A percentile compares a stretch with the other conserved stretches of the same genome.
phyloP scores from a whole-genome alignment of 2,888 invertebrate genomes.

The Bellardia pandia region DNA sequence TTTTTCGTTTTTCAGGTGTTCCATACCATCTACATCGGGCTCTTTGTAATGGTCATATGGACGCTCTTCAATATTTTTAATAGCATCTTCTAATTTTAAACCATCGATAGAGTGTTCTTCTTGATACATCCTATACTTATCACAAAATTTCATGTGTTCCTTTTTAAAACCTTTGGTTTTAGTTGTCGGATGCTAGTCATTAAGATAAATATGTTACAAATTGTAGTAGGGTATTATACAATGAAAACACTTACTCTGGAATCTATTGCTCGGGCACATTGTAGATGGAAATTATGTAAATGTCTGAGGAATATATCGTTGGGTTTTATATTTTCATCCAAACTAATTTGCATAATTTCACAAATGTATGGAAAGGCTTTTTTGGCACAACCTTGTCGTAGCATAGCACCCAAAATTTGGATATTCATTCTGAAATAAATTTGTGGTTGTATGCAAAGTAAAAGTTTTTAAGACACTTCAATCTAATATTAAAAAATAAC shows the following conservation, averaged over 20 bases:
- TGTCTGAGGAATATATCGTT: conserved; percentile 87
- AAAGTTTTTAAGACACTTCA: too few species aligned
- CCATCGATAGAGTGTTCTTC: conserved; percentile 84
- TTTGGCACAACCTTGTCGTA: conserved; percentile 87
- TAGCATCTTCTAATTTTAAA: conserved; percentile 82
- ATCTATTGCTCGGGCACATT: conserved; percentile 85
- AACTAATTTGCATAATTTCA: conserved; percentile 88
- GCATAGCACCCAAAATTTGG: conserved; percentile 90
- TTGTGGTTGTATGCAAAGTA: too few species aligned
- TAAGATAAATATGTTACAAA: not conserved
- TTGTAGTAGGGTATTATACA: not conserved
- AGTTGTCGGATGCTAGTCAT: conserved; percentile 82
- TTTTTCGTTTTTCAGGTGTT: conserved; percentile 80
- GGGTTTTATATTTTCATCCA: conserved; percentile 87
- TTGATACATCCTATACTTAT: conserved; percentile 85
- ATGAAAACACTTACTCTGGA: conserved; percentile 83
- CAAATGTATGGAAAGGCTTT: conserved; percentile 88
- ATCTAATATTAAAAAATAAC: not conserved
- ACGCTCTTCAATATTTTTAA: conserved; percentile 84
- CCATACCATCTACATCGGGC: conserved; percentile 79
- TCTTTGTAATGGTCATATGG: conserved; percentile 88
- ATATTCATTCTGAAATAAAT: conserved; percentile 87
- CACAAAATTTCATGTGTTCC: conserved; percentile 84
- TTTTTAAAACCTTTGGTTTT: conserved; percentile 80
- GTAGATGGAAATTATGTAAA: conserved; percentile 87